A percentile compares a stretch with the other conserved stretches of the same genome.
Evolutionary conservation across 2,113 vertebrate species (phyloP).

Genomic region (Grantiella picta): DNA sequence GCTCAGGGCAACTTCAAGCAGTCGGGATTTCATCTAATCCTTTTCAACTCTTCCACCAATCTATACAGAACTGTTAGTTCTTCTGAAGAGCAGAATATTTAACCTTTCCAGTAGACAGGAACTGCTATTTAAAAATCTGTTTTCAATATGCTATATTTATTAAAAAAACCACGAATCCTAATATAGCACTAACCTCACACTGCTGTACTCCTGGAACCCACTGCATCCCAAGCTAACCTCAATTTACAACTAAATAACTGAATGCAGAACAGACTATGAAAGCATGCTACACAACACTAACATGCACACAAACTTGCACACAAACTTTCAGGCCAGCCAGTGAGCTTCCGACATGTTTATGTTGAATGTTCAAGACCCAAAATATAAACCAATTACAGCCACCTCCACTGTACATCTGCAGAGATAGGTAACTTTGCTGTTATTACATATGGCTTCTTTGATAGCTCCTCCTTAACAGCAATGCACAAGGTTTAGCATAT

Average conservation of each 20-base stretch:
- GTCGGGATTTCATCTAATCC: neutral
- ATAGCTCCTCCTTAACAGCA: neutral
- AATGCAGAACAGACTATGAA: neutral
- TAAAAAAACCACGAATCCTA: neutral
- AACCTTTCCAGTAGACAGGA: neutral
- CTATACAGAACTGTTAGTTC: neutral
- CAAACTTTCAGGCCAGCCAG: slow-evolving; percentile 41
- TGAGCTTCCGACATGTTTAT: neutral
- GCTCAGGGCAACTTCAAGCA: neutral
- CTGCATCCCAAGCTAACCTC: neutral
- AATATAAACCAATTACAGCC: neutral
- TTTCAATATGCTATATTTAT: neutral
- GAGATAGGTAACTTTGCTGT: neutral
- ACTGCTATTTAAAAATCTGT: neutral
- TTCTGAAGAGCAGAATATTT: neutral
- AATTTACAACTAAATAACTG: neutral
- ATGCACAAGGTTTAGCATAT: neutral
- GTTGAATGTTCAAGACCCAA: neutral
- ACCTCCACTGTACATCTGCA: neutral
- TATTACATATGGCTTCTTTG: neutral
- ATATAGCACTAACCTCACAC: neutral
- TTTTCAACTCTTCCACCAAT: neutral
- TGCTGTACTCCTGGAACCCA: neutral
- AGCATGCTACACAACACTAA: slow-evolving; percentile 68
- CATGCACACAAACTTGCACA: slow-evolving; percentile 74